Evolutionary conservation across 2,888 invertebrate genomes (phyloP).

Genomic region (Hydriomena furcata): DNA sequence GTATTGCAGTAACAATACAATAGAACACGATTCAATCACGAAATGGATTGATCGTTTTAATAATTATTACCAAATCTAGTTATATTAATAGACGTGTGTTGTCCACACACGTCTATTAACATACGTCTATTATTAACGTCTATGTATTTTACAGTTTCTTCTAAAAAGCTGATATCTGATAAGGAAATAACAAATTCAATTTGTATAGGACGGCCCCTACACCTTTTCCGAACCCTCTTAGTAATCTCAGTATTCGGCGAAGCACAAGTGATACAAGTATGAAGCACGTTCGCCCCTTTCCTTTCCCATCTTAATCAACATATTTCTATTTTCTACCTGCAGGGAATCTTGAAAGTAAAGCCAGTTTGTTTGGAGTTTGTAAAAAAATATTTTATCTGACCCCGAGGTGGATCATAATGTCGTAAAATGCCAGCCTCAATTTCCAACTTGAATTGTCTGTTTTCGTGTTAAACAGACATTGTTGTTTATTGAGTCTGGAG

Average conservation of each 20-base stretch:
- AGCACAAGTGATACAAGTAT: slow-evolving; percentile 38
- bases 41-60: too few relatives aligned
- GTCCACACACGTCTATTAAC: too few relatives aligned
- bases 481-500: slow-evolving; percentile 15
- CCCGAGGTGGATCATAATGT: slow-evolving; percentile 44
- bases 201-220: slow-evolving; percentile 24
- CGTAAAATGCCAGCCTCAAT: slow-evolving; percentile 40
- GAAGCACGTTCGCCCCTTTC: slow-evolving; percentile 41
- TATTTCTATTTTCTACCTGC: slow-evolving; percentile 43
- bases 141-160: slow-evolving; percentile 6
- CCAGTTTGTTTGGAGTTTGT: slow-evolving; percentile 47
- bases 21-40: too few relatives aligned
- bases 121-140: too few relatives aligned
- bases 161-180: slow-evolving; percentile 24
- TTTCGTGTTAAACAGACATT: slow-evolving; percentile 30
- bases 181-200: slow-evolving; percentile 37
- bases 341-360: slow-evolving; percentile 40
- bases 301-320: slow-evolving; percentile 47
- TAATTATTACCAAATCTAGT: too few relatives aligned
- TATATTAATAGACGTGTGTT: too few relatives aligned
- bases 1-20: too few relatives aligned
- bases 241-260: slow-evolving; percentile 41
- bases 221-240: slow-evolving; percentile 34
- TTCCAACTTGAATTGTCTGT: slow-evolving; percentile 45
- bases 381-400: slow-evolving; percentile 48